Percentiles rank a stretch among this genome's conserved stretches.
These are phyloP conservation scores for Lordiphosa fenestrarum DNA, from an alignment of 2,888 invertebrate genomes.

Conservation along the genomic window DNA sequence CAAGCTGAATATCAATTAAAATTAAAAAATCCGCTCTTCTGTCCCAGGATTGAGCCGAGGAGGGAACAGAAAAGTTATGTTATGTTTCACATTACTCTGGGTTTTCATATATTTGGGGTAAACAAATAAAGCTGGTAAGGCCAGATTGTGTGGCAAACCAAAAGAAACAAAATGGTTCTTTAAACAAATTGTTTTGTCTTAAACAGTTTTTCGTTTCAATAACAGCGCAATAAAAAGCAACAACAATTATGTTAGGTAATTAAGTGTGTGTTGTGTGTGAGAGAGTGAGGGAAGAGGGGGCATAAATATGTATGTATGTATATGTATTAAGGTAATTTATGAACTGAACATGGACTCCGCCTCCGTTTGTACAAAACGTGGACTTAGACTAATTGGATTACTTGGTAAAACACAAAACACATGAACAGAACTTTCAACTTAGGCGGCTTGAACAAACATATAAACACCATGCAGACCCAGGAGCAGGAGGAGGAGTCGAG, in stretches of 20 bases:
- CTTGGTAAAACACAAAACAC: constrained; percentile 21
- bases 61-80: constrained; percentile 12
- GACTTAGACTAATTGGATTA: constrained; percentile 30
- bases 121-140: constrained; percentile 57
- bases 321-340: constrained; percentile 27
- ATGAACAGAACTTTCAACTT: constrained; percentile 37
- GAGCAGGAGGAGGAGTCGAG: constrained; percentile 10
- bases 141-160: constrained; percentile 55
- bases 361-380: constrained; percentile 24
- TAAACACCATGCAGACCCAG: constrained; percentile 1
- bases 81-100: constrained; percentile 7
- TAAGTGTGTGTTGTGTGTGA: constrained; percentile 39
- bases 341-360: not conserved
- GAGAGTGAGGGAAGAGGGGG: constrained; percentile 22
- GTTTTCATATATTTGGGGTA: constrained; percentile 42
- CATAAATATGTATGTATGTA: constrained; percentile 25
- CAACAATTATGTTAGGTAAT: constrained; percentile 67
- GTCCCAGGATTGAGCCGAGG: constrained; percentile 23
- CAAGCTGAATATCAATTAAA: constrained; percentile 75
- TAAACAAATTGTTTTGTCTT: constrained; percentile 64
- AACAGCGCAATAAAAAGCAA: constrained; percentile 71
- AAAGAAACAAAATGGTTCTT: constrained; percentile 57
- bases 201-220: constrained; percentile 50
- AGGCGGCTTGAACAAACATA: constrained; percentile 22
- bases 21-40: constrained; percentile 21